phyloP scores from a whole-genome alignment of 2,113 vertebrate genomes.

The Tachysurus vachellii region DNA sequence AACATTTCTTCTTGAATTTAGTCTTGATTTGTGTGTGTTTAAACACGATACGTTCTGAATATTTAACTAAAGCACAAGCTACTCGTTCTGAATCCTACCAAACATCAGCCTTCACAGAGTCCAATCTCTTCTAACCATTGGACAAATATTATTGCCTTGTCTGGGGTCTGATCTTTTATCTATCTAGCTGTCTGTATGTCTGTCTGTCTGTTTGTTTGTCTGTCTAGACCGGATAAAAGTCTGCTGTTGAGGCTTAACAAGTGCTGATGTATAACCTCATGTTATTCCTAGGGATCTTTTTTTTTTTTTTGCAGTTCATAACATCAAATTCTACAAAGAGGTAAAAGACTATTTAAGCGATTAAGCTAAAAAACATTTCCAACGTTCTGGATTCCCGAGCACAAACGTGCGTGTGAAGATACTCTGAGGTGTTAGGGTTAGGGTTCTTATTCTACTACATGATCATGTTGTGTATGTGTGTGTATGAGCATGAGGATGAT shows the following conservation, averaged over 20 bases:
- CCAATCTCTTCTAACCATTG: background rate
- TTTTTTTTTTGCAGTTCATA: background rate
- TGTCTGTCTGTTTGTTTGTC: background rate
- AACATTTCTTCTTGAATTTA: background rate
- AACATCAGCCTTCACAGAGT: background rate
- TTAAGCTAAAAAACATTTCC: background rate
- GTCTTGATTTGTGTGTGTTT: background rate
- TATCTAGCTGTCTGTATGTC: background rate
- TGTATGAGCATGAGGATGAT: too few relatives aligned
- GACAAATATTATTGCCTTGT: background rate
- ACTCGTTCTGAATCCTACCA: background rate
- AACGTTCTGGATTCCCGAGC: background rate
- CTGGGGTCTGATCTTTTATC: background rate
- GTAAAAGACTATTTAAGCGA: background rate
- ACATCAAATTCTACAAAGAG: slow-evolving; percentile 14
- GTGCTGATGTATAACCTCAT: background rate
- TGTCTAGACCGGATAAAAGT: background rate
- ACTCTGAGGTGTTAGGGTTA: background rate
- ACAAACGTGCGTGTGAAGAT: background rate
- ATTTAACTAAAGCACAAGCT: background rate
- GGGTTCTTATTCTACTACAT: background rate
- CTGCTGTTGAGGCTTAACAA: background rate
- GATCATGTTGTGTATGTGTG: background rate
- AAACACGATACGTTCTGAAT: background rate
- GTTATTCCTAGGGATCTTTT: background rate